phyloP scores from a whole-genome alignment of 2,797 vertebrate species.

The Stomatorhinus walkeri region DNA sequence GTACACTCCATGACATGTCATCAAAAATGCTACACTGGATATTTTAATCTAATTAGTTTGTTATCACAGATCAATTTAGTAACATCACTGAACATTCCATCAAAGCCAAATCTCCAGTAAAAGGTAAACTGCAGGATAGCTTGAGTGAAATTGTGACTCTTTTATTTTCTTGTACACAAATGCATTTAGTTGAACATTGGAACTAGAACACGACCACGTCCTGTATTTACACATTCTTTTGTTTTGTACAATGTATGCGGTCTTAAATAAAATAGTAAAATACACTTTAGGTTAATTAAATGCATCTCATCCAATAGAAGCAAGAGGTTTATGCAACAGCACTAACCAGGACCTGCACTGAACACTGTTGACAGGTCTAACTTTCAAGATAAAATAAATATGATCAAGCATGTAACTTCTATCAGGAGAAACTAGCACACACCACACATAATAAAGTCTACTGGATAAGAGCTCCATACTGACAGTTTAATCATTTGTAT shows the following conservation, averaged over 20 bases:
- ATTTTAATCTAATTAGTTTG: background rate
- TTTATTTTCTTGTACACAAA: conserved; percentile 70
- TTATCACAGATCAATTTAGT: background rate
- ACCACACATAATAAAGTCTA: conserved; percentile 1
- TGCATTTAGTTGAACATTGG: conserved; percentile 62
- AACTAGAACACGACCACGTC: conserved; percentile 59
- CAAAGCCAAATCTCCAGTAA: conserved; percentile 6
- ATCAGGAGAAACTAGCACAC: conserved; percentile 10
- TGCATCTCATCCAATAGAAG: conserved; percentile 54
- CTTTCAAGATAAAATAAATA: background rate
- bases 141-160: conserved; percentile 52
- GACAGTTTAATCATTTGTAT: background rate
- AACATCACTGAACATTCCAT: background rate
- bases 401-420: conserved; percentile 9
- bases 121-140: conserved; percentile 11
- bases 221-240: conserved; percentile 55
- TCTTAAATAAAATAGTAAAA: conserved; percentile 56
- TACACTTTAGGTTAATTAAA: conserved; percentile 44
- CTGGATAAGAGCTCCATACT: background rate
- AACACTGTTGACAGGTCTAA: conserved; percentile 1
- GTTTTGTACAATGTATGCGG: conserved; percentile 64
- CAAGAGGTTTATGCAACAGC: background rate
- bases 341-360: background rate
- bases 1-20: background rate
- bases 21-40: background rate